Evolutionary conservation across 2,888 invertebrate genomes (phyloP), one percentile per base, ranked within the genome.

Genomic region (Cheilosia scutellata): DNA sequence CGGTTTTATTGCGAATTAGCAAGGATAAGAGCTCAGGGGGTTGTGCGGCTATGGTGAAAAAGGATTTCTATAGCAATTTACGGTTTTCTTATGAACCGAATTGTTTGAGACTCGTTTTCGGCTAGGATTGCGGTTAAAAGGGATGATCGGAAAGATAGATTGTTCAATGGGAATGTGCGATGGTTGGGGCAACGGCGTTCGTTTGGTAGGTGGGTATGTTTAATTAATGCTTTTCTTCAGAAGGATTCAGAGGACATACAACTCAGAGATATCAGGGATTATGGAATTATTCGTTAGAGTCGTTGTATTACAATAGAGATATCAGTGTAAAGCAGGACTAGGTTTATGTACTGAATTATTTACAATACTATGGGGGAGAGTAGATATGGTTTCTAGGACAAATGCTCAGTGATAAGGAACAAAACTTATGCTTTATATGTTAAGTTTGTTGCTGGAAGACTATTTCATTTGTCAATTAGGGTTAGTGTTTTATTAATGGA

Each of bases 1-100:
- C 84, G 84, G 84, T 86, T 86, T 86, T 86, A 86, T 76, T 80
- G 84, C 76, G 70, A 78, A 80, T 80, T 86, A 80, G 76, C 82
- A 86, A 86, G 75, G 70, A 65, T 62, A 63, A 47, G 40, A 20
- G 63, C n/a, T 11, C 5, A 5, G 5, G 42, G 42, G 29, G n/a
- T 4, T 31, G 60, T 13, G n/a, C n/a, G 6, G 16, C 9, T 5
- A 5, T 25, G 47, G 9, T 9, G 33, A 63, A 63, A 78, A 83
- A 74, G 83, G 78, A 79, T 84, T 75, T 68, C 79, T 74, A 79
- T 83, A 33, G 57, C 78, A 83, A 79, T 83, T 84, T 84, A 47
- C 63, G 74, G 58, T 63, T 72, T 60, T 79, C 83, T 79, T 79
- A 75, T 75, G 65, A 70, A 84, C 62, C n/a, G 53, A 58, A 66